These are phyloP conservation scores for Cyprinodon brontotheroides DNA, from an alignment of 2,113 vertebrate species.

Conservation along the genomic window DNA sequence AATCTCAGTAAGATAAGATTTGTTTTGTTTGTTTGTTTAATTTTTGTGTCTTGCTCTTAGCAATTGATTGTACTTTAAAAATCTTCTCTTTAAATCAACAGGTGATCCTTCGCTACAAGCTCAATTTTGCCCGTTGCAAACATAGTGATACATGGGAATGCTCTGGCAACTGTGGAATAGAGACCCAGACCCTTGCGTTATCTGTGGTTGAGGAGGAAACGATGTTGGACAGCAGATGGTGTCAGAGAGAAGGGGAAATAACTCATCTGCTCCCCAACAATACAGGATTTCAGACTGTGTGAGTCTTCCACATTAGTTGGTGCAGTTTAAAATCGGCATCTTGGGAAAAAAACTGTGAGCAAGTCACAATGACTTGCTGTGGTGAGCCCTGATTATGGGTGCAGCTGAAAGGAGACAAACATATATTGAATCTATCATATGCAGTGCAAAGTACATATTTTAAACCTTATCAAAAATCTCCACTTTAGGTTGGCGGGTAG, in stretches of 20 bases:
- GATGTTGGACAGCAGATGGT: constrained; percentile 3
- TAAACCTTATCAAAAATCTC: neutral
- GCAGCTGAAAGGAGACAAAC: neutral
- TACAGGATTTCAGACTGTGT: neutral
- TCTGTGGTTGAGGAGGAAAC: neutral
- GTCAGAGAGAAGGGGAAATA: constrained; percentile 18
- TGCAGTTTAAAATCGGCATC: neutral
- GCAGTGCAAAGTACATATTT: neutral
- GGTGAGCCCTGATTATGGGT: neutral
- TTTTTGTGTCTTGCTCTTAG: no score
- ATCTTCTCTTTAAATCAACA: neutral
- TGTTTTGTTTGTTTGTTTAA: no score
- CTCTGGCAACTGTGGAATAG: neutral
- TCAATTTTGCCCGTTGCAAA: rapidly evolving
- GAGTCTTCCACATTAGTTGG: constrained; percentile 2
- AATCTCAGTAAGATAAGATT: neutral
- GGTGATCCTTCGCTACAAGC: constrained; percentile 33
- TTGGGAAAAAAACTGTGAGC: no score
- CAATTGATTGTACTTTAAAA: neutral
- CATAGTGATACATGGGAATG: neutral
- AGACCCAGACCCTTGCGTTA: neutral
- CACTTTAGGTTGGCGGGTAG: neutral
- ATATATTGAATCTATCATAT: neutral
- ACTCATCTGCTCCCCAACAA: neutral
- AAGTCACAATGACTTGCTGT: neutral